Conservation (phyloP, 2,797 vertebrate species). For the Distichodus sexfasciatus region DNA sequence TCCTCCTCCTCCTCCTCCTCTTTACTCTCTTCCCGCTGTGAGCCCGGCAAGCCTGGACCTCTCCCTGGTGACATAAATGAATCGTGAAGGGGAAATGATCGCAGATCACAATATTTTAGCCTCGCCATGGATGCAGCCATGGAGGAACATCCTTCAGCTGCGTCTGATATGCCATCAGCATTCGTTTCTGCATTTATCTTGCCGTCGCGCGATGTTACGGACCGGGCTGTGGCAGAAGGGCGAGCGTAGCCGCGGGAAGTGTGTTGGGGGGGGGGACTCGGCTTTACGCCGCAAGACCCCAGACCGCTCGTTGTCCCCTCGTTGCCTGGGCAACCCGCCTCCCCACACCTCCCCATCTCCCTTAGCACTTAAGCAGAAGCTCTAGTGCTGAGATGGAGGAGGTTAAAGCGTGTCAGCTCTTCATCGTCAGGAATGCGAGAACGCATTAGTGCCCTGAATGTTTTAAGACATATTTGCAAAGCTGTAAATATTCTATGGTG, state of each 20-base stretch:
- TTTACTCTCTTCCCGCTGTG: neutral
- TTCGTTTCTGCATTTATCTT: slow-evolving; percentile 60
- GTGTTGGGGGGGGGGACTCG: slow-evolving; percentile 36
- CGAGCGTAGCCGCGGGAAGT: slow-evolving; percentile 71
- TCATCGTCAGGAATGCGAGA: neutral
- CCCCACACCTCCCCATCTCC: too few species aligned
- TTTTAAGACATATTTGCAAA: neutral
- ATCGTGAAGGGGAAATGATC: slow-evolving; percentile 71
- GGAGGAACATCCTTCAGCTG: slow-evolving; percentile 29
- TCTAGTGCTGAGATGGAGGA: too few species aligned
- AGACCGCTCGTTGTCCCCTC: too few species aligned
- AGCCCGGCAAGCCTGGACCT: slow-evolving; percentile 43
- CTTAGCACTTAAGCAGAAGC: too few species aligned
- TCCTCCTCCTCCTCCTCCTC: too few species aligned
- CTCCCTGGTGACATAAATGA: slow-evolving; percentile 70
- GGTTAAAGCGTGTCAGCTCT: too few species aligned
- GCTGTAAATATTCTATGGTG: neutral
- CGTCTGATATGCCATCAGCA: slow-evolving; percentile 67
- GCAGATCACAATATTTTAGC: slow-evolving; percentile 73
- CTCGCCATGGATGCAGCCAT: slow-evolving; percentile 60
- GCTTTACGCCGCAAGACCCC: neutral
- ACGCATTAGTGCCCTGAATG: too few species aligned
- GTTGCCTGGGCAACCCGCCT: too few species aligned
- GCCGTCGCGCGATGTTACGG: slow-evolving; percentile 25
- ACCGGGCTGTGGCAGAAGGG: slow-evolving; percentile 66